These are phyloP conservation scores for Periplaneta americana DNA, from an alignment of 1,140 invertebrate species.

Conservation along the genomic window DNA sequence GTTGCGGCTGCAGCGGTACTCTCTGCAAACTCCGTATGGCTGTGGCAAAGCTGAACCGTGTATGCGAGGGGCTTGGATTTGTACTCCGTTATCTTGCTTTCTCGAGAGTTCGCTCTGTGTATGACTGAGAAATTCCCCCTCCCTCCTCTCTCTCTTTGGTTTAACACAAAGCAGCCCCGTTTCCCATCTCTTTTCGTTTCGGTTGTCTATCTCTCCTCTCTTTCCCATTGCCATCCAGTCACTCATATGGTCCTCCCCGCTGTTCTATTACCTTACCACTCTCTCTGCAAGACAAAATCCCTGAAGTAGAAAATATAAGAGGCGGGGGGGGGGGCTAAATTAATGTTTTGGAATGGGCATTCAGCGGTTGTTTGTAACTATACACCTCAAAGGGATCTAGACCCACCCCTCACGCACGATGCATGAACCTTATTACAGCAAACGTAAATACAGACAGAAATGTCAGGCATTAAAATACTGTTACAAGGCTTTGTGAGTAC, in stretches of 20 bases:
- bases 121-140: background rate
- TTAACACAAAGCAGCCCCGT: background rate
- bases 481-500: background rate
- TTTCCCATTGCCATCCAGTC: background rate
- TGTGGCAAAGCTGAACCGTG: background rate
- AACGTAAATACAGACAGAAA: background rate
- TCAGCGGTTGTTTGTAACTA: background rate
- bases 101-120: too few species aligned
- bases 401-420: background rate
- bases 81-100: background rate
- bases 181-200: too few species aligned
- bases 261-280: too few species aligned
- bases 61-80: background rate
- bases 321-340: background rate
- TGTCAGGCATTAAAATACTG: background rate
- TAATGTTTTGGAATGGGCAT: background rate
- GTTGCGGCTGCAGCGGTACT: background rate
- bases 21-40: background rate
- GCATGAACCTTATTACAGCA: background rate
- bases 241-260: background rate
- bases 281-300: background rate
- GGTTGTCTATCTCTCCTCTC: too few species aligned
- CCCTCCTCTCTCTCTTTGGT: background rate
- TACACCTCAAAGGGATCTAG: background rate
- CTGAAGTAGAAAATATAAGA: background rate